Evolutionary conservation across 1,140 invertebrate species (phyloP).

Genomic region (Diorhabda elongata): DNA sequence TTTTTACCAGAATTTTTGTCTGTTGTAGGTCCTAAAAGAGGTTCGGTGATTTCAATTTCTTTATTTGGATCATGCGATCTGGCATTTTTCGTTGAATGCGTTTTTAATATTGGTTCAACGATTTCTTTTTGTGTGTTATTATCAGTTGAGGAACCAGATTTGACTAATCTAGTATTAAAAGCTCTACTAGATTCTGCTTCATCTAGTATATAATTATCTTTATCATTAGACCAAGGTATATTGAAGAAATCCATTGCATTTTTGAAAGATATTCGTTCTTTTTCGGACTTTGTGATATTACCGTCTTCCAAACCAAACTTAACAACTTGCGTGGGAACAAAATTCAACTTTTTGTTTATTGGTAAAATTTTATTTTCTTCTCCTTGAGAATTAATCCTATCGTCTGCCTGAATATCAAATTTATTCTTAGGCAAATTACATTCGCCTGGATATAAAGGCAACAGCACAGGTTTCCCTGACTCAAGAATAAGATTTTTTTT

Average conservation of each 20-base stretch:
- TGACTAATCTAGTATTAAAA: conserved; percentile 54
- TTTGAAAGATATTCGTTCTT: conserved; percentile 39
- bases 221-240: conserved; percentile 50
- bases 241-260: conserved; percentile 49
- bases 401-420: conserved; percentile 24
- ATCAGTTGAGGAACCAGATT: conserved; percentile 30
- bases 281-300: conserved; percentile 14
- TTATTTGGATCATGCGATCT: conserved; percentile 48
- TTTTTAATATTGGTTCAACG: conserved; percentile 50
- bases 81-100: conserved; percentile 49
- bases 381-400: conserved; percentile 28
- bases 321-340: conserved; percentile 45
- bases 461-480: conserved; percentile 64
- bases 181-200: conserved; percentile 56
- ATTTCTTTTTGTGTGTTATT: conserved; percentile 42
- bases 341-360: conserved; percentile 22
- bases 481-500: conserved; percentile 69
- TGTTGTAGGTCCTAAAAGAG: conserved; percentile 60
- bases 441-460: conserved; percentile 71
- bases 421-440: conserved; percentile 57
- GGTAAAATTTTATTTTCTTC: conserved; percentile 11
- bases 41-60: conserved; percentile 65
- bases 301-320: conserved; percentile 40
- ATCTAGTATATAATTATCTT: conserved; percentile 51
- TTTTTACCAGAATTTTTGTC: conserved; percentile 41